Evolutionary conservation across 2,797 vertebrate species (phyloP), one percentile per base, ranked within the genome.

Genomic region (Sebastes wilsoni): DNA sequence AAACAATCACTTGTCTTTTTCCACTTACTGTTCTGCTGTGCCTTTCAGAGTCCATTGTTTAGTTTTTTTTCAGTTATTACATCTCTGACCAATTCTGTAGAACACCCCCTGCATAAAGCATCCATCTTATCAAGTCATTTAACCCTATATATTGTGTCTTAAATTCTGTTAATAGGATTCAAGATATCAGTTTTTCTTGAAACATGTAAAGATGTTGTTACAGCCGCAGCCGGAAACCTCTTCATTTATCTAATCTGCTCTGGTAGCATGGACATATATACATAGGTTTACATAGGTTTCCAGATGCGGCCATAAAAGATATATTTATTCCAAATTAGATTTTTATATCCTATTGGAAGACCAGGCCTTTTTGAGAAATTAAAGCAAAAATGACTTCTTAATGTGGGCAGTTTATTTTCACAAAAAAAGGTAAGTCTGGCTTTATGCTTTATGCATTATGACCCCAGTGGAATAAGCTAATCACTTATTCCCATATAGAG

Each of bases 51-150:
- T n/a, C 2, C 42, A 72, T 36, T 6, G 8, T 49, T 52, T 13
- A 2, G 11, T 12, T 54, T 81, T 83, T 69, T 80, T 30, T 11
- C 14, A 69, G 10, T 28, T 42, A 28, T 30, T 34, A 13, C 36
- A 0, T 76, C 54, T 81, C 38, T 32, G 4, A 25, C 6, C 2
- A 14, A 27, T 49, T 59, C n/a, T 58, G n/a, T 65, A 20, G 16
- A 66, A 22, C 54, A 32, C 7, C 60, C 16, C 6, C 13, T 23
- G 38, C 79, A 69, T 60, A 70, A 56, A 67, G 64, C 3, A 52
- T 56, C 80, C 78, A 78, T 70, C 13, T 85, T 82, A 87, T 76
- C 79, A 88, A 88, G 84, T 86, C 79, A 84, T 87, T 72, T 14
- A 58, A 34, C 8, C 4, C 8, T 36, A 36, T 1, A 6, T 12